Base-by-base conservation (phyloP, 2,797 vertebrate genomes). In the Rhinophrynus dorsalis region DNA sequence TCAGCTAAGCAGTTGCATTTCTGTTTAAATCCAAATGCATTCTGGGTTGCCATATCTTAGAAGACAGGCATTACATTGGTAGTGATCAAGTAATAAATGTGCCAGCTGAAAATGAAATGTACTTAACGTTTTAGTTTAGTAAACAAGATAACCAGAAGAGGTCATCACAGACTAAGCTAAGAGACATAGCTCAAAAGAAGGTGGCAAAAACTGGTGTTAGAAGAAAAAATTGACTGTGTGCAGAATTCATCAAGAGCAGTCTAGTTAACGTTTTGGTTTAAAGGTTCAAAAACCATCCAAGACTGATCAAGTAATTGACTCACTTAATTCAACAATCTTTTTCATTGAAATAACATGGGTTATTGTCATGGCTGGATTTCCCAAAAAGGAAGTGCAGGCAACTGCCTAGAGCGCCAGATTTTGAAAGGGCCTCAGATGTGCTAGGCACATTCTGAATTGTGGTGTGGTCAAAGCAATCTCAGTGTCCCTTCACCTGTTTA, bases 101-200 rank as follows among this genome's bases (percentile, higher is more conserved):
- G n/a, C n/a, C n/a, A n/a, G n/a, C n/a, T 56, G 24, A 33, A 64
- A 15, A 54, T 24, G 27, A 2, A 40, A 35, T 47, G n/a, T 27
- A n/a, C 20, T n/a, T 11, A 11, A 24, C 15, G 27, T 10, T 47
- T n/a, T n/a, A 15, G 24, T 52, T 29, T 33, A 47, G 9, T 37
- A 62, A 48, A 48, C 40, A 37, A 13, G 24, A 23, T 42, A 21
- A 38, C 68, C 68, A 72, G 68, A 44, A 72, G 68, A 65, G 60
- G 68, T 65, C 68, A 58, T 72, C 44, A 50, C 17, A 50, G 60
- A 65, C 68, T 65, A 65, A 72, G 52, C 44, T 58, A 58, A 40
- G 13, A 50, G 40, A 37, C 23, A 13, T 11, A 29, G 10, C 13
- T 13, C 11, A 20, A 38, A 4, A 18, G 33, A 24, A 10, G 27